Evolutionary conservation across 2,797 vertebrate species (phyloP).

Genomic region (Xenentodon cancila): DNA sequence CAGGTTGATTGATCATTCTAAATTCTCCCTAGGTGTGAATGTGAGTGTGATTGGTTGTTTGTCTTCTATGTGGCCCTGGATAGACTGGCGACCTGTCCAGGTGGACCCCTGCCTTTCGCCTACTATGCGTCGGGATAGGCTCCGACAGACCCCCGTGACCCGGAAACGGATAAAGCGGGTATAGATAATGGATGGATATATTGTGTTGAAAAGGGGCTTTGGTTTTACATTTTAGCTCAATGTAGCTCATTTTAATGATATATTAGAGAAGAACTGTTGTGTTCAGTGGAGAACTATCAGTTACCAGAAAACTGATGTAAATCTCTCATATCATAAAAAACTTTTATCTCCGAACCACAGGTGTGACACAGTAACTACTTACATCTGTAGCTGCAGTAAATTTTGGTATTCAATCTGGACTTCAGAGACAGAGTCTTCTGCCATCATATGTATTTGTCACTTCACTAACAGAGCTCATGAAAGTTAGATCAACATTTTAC

Average conservation of each 20-base stretch:
- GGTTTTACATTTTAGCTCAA: conserved; percentile 59
- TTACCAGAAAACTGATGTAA: conserved; percentile 71
- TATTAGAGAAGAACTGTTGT: conserved; percentile 70
- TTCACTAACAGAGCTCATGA: conserved; percentile 81
- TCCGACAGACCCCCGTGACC: too few species aligned
- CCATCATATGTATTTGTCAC: conserved; percentile 70
- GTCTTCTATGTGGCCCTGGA: too few species aligned
- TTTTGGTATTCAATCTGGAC: conserved; percentile 24
- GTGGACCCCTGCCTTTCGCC: too few species aligned
- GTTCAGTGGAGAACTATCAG: conserved; percentile 63
- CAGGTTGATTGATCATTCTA: too few species aligned
- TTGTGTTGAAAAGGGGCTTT: conserved; percentile 10
- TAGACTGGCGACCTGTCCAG: too few species aligned
- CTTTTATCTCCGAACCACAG: conserved; percentile 46
- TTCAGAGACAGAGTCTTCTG: conserved; percentile 24
- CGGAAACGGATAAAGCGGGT: too few species aligned
- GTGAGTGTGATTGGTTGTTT: too few species aligned
- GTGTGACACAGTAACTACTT: conserved; percentile 40
- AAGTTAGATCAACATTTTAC: conserved; percentile 83
- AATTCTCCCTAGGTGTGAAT: too few species aligned
- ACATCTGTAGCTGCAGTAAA: conserved; percentile 42
- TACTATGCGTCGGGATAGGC: too few species aligned
- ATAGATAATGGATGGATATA: too few species aligned
- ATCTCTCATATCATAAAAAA: conserved; percentile 53
- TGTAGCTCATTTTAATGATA: conserved; percentile 69